Base-by-base conservation (phyloP, 2,888 invertebrate species). In the Beris morrisii region DNA sequence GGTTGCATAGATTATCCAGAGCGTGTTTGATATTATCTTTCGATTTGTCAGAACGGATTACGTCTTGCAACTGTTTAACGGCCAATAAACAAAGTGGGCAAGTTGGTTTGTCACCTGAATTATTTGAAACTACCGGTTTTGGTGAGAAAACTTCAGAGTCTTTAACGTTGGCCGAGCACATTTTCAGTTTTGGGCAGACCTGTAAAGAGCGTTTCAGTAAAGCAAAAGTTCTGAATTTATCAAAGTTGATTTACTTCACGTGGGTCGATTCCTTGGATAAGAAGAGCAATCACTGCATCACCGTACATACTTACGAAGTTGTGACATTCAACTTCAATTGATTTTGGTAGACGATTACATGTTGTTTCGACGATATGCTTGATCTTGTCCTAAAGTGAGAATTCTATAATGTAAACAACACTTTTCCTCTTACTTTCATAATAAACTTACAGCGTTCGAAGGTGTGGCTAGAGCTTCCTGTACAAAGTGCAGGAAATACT, bases 31-130 rank as follows among this genome's bases (percentile, higher is more conserved):
- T 91, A 72, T 83, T 86, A 22, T 82, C 86, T 91, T 91, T 89
- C 38, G 90, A 91, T 74, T 86, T 89, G 73, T 92, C 87, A 70
- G 87, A 84, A 74, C 88, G 87, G 11, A 94, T 84, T 79, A 87
- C 84, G 44, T 85, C 81, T 75, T 92, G 89, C n/a, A 94, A 80
- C 78, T 92, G 87, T 66, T 87, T 84, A 0, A 95, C 86, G 4
- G 92, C 92, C 77, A 93, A 89, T 67, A 95, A 83, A 75, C 96
- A 96, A 7, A 95, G 81, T 1, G 92, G 90, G 75, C 95, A 94
- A 73, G 87, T 89, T 15, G 87, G 84, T 72, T 89, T 88, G 59
- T 87, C 85, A 28, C 82, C 78, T 0, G 12, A 50, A 28, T 67
- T 66, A 12, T 72, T 67, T 3, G 69, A 65, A 0, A 77, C 73